phyloP scores from a whole-genome alignment of 2,797 vertebrate genomes.

The Naso thynnoides region DNA sequence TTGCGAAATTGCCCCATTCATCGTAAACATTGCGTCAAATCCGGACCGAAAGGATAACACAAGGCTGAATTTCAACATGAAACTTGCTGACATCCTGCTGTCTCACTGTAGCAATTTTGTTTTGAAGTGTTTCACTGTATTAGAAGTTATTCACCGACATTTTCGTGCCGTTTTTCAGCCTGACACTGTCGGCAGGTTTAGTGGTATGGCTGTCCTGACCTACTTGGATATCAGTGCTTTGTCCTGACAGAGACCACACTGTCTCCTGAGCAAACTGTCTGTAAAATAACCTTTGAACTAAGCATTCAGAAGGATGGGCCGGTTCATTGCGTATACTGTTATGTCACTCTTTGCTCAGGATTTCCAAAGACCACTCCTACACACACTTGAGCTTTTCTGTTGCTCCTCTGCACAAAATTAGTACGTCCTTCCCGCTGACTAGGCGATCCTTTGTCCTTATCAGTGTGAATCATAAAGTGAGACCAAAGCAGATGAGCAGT shows the following conservation, averaged over 20 bases:
- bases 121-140: no score
- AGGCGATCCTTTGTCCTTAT: no score
- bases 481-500: no score
- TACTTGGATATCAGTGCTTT: not conserved
- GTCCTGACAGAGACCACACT: no score
- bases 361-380: no score
- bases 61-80: not conserved
- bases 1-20: not conserved
- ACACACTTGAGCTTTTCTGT: not conserved
- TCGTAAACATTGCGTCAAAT: not conserved
- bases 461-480: not conserved
- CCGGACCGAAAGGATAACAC: not conserved
- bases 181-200: not conserved
- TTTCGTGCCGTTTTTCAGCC: not conserved
- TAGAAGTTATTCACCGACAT: not conserved
- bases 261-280: not conserved
- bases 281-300: not conserved
- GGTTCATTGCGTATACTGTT: not conserved
- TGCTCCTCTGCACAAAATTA: not conserved
- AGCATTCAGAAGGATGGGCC: not conserved
- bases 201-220: conserved; percentile 8
- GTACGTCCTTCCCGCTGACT: no score
- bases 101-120: not conserved
- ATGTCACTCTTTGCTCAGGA: not conserved
- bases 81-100: rapidly evolving